These are phyloP conservation scores for Bembecia ichneumoniformis DNA, from an alignment of 2,888 invertebrate genomes.

Conservation along the genomic window DNA sequence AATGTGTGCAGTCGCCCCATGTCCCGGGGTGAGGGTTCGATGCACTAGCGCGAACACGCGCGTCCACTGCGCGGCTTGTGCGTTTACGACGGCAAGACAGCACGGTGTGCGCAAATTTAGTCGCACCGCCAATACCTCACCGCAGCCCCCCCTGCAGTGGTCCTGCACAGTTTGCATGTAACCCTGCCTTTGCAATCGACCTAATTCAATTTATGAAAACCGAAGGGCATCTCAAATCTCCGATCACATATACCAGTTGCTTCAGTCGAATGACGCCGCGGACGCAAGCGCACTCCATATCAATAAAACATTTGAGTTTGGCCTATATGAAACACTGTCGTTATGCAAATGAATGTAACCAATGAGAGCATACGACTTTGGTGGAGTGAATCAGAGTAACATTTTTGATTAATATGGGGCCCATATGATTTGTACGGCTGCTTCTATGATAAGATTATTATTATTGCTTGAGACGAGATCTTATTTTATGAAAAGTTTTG, in stretches of 20 bases:
- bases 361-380: too few species aligned
- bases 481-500: too few species aligned
- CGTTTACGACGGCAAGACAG: conserved; percentile 54
- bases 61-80: conserved; percentile 33
- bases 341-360: not conserved
- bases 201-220: conserved; percentile 57
- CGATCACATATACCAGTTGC: conserved; percentile 3
- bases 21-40: conserved; percentile 15
- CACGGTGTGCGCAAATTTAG: conserved; percentile 63
- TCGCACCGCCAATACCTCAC: conserved; percentile 45
- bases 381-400: too few species aligned
- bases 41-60: conserved; percentile 43
- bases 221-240: conserved; percentile 18
- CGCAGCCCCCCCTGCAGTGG: conserved; percentile 27
- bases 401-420: too few species aligned
- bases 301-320: conserved; percentile 13
- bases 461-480: too few species aligned
- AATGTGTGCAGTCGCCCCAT: conserved; percentile 84
- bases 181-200: conserved; percentile 60
- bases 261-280: not conserved
- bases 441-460: too few species aligned
- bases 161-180: conserved; percentile 35
- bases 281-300: conserved; percentile 25
- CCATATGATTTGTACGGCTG: too few species aligned
- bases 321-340: conserved; percentile 18